Percentiles rank a stretch among this genome's conserved stretches.
Conservation (phyloP, 2,888 invertebrate genomes). For the Sinelater perroti region DNA sequence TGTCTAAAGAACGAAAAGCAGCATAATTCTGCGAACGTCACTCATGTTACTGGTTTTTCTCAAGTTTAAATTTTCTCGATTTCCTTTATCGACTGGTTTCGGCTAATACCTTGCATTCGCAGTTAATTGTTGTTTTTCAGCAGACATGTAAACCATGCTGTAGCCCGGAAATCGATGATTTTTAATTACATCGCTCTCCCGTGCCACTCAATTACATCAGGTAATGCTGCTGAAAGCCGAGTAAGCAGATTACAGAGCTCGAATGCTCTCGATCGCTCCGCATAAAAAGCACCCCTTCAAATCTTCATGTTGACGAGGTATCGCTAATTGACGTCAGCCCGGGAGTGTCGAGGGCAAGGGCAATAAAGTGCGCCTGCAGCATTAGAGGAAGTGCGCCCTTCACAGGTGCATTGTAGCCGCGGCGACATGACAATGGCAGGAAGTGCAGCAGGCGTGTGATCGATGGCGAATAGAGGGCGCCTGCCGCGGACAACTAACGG, state of each 20-base stretch:
- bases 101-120: no score
- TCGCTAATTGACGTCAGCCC: conserved; percentile 18
- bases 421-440: conserved; percentile 41
- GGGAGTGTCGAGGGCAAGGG: conserved; percentile 11
- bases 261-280: conserved; percentile 15
- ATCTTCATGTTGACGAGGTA: conserved; percentile 10
- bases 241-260: conserved; percentile 20
- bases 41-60: no score
- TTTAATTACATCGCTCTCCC: no score
- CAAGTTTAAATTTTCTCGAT: no score
- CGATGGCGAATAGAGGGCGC: conserved; percentile 44
- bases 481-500: conserved; percentile 50
- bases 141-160: no score
- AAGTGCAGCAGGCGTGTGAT: conserved; percentile 43
- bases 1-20: no score
- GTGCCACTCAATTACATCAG: no score
- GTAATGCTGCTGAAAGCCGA: conserved; percentile 23
- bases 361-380: conserved; percentile 7
- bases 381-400: conserved; percentile 23
- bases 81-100: no score
- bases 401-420: conserved; percentile 30
- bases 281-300: conserved; percentile 14
- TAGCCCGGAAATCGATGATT: no score
- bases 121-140: no score
- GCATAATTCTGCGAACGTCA: no score